Percentiles rank a stretch among this genome's conserved stretches.
phyloP scores from a whole-genome alignment of 2,797 vertebrate genomes.

The Thunnus albacares region DNA sequence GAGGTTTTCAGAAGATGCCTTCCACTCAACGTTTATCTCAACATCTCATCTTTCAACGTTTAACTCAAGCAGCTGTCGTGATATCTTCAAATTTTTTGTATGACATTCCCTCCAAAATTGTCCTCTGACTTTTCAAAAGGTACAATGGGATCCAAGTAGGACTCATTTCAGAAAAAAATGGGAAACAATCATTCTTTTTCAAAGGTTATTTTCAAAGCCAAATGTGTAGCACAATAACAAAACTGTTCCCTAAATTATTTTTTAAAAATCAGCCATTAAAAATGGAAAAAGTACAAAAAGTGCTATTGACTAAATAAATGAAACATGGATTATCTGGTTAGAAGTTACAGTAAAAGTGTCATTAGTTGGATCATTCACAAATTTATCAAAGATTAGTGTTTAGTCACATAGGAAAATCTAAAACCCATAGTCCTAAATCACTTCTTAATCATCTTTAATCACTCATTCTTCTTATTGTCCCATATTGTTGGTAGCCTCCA shows the following conservation, averaged over 20 bases:
- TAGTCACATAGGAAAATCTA: neutral
- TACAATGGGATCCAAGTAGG: neutral
- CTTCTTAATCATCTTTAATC: neutral
- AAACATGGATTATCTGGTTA: neutral
- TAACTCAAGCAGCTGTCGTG: neutral
- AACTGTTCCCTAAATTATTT: no score
- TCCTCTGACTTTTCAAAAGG: neutral
- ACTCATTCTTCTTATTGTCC: neutral
- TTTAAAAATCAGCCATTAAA: no score
- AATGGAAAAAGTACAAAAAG: no score
- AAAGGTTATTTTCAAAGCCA: no score
- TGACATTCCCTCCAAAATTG: neutral
- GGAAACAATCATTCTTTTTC: neutral
- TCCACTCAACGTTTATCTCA: no score
- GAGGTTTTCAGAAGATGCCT: no score
- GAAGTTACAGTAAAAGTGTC: no score
- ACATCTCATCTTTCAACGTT: no score
- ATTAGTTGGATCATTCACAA: no score
- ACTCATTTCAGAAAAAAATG: neutral
- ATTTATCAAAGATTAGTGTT: no score
- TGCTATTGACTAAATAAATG: neutral
- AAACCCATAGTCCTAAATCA: neutral
- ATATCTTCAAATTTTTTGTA: neutral
- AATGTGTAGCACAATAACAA: no score
- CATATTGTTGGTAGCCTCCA: neutral